Conservation (phyloP, 1,140 invertebrate species). For the Gerris buenoi region DNA sequence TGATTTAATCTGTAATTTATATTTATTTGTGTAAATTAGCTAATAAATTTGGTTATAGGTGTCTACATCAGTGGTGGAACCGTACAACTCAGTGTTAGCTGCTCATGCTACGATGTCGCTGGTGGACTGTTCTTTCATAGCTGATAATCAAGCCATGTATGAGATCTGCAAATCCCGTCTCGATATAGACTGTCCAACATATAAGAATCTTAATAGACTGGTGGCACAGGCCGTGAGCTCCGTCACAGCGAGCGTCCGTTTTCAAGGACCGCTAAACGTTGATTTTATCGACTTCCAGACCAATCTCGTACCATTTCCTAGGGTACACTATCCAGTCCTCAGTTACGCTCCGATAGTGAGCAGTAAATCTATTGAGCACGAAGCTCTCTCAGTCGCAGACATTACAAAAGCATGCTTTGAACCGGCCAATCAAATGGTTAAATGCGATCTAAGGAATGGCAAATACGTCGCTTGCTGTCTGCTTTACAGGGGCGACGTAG, state of each 20-base stretch:
- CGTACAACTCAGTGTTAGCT: constrained; percentile 48
- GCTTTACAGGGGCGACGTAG: constrained; percentile 52
- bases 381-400: constrained; percentile 30
- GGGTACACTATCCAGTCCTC: constrained; percentile 38
- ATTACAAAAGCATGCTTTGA: constrained; percentile 36
- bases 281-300: constrained; percentile 53
- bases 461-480: constrained; percentile 50
- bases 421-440: constrained; percentile 39
- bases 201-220: constrained; percentile 41
- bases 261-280: constrained; percentile 55
- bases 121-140: constrained; percentile 44
- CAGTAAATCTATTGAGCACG: constrained; percentile 41
- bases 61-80: constrained; percentile 47
- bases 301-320: constrained; percentile 36
- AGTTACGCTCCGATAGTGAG: constrained; percentile 47
- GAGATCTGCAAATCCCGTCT: constrained; percentile 42
- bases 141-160: constrained; percentile 49
- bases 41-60: too few relatives aligned
- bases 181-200: constrained; percentile 39
- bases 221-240: constrained; percentile 43
- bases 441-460: constrained; percentile 33
- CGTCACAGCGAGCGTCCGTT: constrained; percentile 41
- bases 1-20: too few relatives aligned
- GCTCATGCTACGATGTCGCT: constrained; percentile 46
- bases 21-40: too few relatives aligned